Conservation (phyloP, 2,888 invertebrate species). For the Amblyjoppa fuscipennis region DNA sequence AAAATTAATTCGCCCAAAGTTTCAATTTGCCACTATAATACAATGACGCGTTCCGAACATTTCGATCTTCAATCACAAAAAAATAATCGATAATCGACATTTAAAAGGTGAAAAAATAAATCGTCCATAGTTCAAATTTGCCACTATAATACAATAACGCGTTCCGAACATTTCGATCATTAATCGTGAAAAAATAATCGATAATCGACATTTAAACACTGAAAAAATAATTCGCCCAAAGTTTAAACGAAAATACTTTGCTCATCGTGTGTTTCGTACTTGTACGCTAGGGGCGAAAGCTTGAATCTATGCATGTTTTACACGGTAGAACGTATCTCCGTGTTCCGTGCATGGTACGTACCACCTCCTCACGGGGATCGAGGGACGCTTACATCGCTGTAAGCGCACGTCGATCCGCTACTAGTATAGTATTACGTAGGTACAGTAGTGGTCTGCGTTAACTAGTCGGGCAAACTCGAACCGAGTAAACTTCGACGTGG, state of each 20-base stretch:
- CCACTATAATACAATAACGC: no score
- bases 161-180: no score
- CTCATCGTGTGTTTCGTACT: neutral
- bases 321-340: constrained; percentile 7
- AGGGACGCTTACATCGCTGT: constrained; percentile 10
- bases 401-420: constrained; percentile 46
- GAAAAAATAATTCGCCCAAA: neutral
- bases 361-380: constrained; percentile 3
- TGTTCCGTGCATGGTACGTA: neutral
- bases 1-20: neutral
- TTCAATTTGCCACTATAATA: no score
- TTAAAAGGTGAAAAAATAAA: no score
- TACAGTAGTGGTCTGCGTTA: constrained; percentile 30
- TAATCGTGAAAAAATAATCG: no score
- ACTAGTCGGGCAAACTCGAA: constrained; percentile 53
- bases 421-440: constrained; percentile 19
- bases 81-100: no score
- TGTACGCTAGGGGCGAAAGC: neutral
- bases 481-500: constrained; percentile 59
- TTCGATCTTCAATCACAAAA: no score
- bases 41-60: no score
- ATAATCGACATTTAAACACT: no score
- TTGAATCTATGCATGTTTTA: constrained; percentile 8
- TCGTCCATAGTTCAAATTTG: no score
- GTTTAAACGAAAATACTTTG: neutral